Percentiles rank a stretch among this genome's conserved stretches.
phyloP scores from a whole-genome alignment of 2,113 vertebrate genomes.

The Fukomys damarensis region DNA sequence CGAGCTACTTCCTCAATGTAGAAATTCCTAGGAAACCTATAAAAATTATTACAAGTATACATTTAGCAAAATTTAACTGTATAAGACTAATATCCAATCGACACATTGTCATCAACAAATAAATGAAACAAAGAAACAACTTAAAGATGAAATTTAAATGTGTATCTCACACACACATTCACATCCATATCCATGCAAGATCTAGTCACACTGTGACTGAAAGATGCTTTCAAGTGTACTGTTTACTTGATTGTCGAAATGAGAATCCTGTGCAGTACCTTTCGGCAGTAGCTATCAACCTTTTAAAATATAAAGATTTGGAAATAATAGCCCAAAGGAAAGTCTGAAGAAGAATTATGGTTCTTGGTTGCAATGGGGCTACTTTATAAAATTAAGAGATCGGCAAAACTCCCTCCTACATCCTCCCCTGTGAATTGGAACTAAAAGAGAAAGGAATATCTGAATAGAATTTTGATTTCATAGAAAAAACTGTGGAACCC shows the following conservation, averaged over 20 bases:
- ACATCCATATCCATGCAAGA: background rate
- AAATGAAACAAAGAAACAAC: background rate
- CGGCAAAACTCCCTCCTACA: background rate
- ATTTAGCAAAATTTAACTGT: background rate
- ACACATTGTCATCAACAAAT: background rate
- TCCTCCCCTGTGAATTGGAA: background rate
- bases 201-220: background rate
- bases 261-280: background rate
- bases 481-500: background rate
- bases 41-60: background rate
- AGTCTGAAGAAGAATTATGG: background rate
- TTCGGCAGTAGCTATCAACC: slow-evolving; percentile 3
- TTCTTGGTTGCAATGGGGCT: background rate
- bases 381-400: background rate
- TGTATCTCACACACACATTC: background rate
- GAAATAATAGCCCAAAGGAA: background rate
- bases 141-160: background rate
- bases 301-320: slow-evolving; percentile 15
- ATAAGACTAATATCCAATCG: background rate
- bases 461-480: slow-evolving; percentile 46
- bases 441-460: background rate
- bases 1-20: background rate
- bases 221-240: background rate
- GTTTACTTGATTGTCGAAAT: background rate
- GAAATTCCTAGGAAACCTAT: slow-evolving; percentile 40